These are phyloP conservation scores for Mobula hypostoma DNA, from an alignment of 2,113 vertebrate species.

Conservation along the genomic window DNA sequence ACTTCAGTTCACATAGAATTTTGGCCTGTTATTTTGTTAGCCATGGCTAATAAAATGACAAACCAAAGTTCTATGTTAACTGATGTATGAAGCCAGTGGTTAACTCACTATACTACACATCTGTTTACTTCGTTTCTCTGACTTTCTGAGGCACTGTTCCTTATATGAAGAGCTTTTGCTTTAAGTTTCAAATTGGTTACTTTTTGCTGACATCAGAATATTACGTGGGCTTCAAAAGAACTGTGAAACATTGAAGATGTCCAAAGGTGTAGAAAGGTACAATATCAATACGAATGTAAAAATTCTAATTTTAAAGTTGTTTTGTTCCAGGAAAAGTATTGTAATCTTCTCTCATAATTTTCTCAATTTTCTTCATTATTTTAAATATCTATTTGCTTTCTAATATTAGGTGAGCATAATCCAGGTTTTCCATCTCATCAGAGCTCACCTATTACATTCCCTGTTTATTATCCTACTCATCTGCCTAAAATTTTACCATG, in stretches of 20 bases:
- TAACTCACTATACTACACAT: neutral
- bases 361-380: neutral
- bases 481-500: neutral
- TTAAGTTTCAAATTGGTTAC: neutral
- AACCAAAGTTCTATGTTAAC: too few species aligned
- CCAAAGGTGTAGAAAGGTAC: neutral
- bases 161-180: neutral
- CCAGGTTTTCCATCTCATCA: neutral
- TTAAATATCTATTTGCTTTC: neutral
- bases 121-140: neutral
- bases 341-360: neutral
- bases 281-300: neutral
- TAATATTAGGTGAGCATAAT: neutral
- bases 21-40: neutral
- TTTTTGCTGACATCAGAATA: neutral
- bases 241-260: neutral
- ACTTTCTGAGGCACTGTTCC: neutral
- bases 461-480: neutral
- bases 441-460: neutral
- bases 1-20: neutral
- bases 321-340: neutral
- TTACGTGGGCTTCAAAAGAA: neutral
- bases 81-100: too few species aligned
- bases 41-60: neutral
- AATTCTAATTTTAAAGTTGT: conserved; percentile 3